phyloP scores from a whole-genome alignment of 2,113 vertebrate genomes.

The Rafetus swinhoei region DNA sequence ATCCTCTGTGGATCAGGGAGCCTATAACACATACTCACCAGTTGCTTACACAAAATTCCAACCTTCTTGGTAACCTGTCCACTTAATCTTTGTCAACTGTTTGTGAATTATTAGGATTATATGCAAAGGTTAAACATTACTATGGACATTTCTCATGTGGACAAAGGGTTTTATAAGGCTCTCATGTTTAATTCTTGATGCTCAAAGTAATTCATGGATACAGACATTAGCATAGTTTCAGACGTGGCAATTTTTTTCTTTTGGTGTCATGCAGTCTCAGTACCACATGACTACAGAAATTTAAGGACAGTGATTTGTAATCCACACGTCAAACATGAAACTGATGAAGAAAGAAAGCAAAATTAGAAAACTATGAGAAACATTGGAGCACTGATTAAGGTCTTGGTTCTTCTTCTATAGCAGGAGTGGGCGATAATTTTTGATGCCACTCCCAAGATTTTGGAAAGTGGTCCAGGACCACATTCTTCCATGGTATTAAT shows the following conservation, averaged over 20 bases:
- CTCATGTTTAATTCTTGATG: background rate
- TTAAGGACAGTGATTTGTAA: background rate
- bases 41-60: background rate
- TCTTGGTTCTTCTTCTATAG: background rate
- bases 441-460: no score
- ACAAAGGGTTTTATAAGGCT: background rate
- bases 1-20: background rate
- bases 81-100: background rate
- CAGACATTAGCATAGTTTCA: background rate
- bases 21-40: no score
- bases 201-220: background rate
- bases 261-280: background rate
- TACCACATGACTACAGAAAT: background rate
- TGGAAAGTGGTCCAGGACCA: no score
- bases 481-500: no score
- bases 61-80: background rate
- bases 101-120: background rate
- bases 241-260: background rate
- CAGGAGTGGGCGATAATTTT: no score
- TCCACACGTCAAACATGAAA: background rate
- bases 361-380: accelerated
- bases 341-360: background rate
- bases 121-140: background rate
- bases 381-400: background rate
- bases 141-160: background rate